phyloP scores from a whole-genome alignment of 1,140 invertebrate species.

The Solenopsis invicta region DNA sequence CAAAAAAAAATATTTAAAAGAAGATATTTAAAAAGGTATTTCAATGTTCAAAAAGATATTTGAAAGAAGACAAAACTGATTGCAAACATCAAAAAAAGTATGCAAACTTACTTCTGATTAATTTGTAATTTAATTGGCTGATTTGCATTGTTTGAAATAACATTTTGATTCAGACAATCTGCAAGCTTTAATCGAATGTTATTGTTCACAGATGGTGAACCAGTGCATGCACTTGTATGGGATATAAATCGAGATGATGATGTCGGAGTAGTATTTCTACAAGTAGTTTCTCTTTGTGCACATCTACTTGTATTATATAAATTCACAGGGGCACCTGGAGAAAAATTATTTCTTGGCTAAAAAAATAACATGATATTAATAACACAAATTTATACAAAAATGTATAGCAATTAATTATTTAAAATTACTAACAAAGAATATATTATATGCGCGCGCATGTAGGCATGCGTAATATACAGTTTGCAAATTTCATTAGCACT shows the following conservation, averaged over 20 bases:
- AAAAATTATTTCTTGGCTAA: constrained; percentile 81
- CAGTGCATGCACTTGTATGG: constrained; percentile 73
- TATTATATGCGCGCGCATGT: neutral
- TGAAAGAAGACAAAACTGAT: neutral
- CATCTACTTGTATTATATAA: constrained; percentile 82
- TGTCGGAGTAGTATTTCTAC: constrained; percentile 78
- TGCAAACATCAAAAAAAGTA: neutral
- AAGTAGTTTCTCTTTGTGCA: constrained; percentile 76
- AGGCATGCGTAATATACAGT: neutral
- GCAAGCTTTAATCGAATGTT: constrained; percentile 81
- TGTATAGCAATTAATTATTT: neutral
- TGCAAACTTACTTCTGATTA: constrained; percentile 81
- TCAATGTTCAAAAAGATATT: too few species aligned
- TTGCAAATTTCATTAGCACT: too few species aligned
- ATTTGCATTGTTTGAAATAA: constrained; percentile 71
- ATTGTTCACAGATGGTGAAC: constrained; percentile 74
- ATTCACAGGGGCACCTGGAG: constrained; percentile 84
- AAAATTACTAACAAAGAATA: constrained; percentile 27
- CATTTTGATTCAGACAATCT: constrained; percentile 81
- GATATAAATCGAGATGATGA: constrained; percentile 83
- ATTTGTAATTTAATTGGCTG: constrained; percentile 85
- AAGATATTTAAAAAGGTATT: too few species aligned
- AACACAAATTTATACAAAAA: neutral
- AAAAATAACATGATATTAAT: constrained; percentile 31
- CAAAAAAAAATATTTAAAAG: too few species aligned